These are phyloP conservation scores for Prolemur simus DNA, from an alignment of 2,113 vertebrate species.

Conservation along the genomic window DNA sequence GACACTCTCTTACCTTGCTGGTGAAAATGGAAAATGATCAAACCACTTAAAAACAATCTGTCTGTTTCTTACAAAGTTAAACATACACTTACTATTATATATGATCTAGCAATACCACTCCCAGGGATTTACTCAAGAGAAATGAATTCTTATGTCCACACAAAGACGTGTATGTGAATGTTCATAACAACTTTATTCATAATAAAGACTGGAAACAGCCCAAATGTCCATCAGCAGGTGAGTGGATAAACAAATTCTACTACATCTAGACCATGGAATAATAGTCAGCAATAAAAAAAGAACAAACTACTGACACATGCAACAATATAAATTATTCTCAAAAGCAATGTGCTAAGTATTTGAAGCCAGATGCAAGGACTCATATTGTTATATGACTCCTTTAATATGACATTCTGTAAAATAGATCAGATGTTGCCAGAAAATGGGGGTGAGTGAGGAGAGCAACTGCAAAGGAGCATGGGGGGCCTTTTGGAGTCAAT, in stretches of 20 bases:
- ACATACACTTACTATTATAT: not conserved
- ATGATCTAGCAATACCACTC: not conserved
- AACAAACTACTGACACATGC: not conserved
- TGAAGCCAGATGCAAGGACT: not conserved
- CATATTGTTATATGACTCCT: not conserved
- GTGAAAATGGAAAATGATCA: not conserved
- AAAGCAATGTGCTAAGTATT: not conserved
- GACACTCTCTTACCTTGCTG: not conserved
- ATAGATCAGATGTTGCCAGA: not conserved
- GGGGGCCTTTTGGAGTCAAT: not conserved
- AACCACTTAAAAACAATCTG: not conserved
- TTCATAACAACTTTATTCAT: not conserved
- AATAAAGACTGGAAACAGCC: not conserved
- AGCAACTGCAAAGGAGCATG: not conserved
- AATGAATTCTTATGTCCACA: not conserved
- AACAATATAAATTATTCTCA: not conserved
- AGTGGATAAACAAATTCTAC: not conserved
- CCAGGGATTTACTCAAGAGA: not conserved
- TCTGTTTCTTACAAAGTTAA: constrained; percentile 11
- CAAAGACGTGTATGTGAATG: not conserved
- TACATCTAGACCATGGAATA: not conserved
- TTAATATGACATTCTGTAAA: not conserved
- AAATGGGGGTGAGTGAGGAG: not conserved
- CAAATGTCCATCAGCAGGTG: not conserved
- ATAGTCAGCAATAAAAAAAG: not conserved